Percentiles rank a stretch among this genome's conserved stretches.
Conservation (phyloP, 2,888 invertebrate genomes). For the Synanthedon andrenaeformis region DNA sequence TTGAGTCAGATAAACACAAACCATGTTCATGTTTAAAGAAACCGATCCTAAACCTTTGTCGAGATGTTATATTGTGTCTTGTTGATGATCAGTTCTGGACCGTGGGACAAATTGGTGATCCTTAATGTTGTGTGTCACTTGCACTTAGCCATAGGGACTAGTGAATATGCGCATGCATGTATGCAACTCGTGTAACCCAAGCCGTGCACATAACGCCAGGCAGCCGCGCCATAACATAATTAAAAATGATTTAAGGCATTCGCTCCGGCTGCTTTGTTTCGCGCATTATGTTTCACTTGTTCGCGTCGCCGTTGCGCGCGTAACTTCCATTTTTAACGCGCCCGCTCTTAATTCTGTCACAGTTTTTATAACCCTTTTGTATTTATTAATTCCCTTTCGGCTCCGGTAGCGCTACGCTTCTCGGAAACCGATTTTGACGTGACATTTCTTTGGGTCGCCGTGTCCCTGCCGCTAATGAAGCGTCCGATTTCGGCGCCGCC, state of each 20-base stretch:
- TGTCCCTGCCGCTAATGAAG: conserved; percentile 57
- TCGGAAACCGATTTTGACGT: conserved; percentile 62
- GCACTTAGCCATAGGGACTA: too few species aligned
- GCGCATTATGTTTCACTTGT: conserved; percentile 71
- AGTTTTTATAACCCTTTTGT: conserved; percentile 69
- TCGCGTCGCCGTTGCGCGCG: conserved; percentile 53
- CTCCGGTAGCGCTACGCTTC: conserved; percentile 67
- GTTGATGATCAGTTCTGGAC: too few species aligned
- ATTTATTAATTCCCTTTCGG: conserved; percentile 65
- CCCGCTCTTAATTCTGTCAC: conserved; percentile 68
- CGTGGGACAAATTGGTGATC: too few species aligned
- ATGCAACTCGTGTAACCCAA: conserved; percentile 39
- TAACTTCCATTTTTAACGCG: conserved; percentile 57
- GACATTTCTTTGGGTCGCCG: conserved; percentile 58
- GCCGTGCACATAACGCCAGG: conserved; percentile 12
- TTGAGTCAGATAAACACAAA: too few species aligned
- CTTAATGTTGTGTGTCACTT: too few species aligned
- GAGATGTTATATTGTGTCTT: too few species aligned
- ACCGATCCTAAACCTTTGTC: too few species aligned
- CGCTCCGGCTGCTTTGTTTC: conserved; percentile 71
- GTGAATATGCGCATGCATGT: conserved; percentile 5
- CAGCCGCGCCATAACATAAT: conserved; percentile 63
- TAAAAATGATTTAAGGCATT: conserved; percentile 71
- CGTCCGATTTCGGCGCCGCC: conserved; percentile 60
- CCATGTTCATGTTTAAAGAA: too few species aligned